Evolutionary conservation across 2,888 invertebrate species (phyloP).

Genomic region (Oxytorus armatus): DNA sequence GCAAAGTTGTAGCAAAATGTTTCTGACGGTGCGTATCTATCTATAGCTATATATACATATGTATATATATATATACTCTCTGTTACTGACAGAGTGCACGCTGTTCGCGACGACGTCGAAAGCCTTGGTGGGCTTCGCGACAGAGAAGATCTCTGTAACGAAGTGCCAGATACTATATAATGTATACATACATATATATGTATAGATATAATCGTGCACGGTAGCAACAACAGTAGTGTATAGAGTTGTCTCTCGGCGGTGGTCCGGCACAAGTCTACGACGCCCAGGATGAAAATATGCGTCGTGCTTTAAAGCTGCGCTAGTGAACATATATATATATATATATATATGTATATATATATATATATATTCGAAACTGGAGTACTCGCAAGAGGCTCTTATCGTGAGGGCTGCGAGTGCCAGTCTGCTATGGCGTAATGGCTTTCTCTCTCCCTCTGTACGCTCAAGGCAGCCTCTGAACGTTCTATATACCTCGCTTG

Average conservation of each 20-base stretch:
- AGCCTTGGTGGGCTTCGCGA: constrained; percentile 35
- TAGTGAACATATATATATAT: constrained; percentile 11
- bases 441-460: no score
- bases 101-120: constrained; percentile 57
- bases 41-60: no score
- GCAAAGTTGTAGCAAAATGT: constrained; percentile 29
- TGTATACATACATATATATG: neutral
- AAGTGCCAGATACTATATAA: constrained; percentile 48
- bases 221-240: neutral
- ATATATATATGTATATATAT: neutral
- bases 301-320: constrained; percentile 61
- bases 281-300: constrained; percentile 60
- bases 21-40: neutral
- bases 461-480: constrained; percentile 21
- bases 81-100: constrained; percentile 63
- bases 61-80: constrained; percentile 6
- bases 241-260: constrained; percentile 25
- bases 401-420: constrained; percentile 47
- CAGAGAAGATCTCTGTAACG: constrained; percentile 44
- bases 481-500: constrained; percentile 28
- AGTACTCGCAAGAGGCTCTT: constrained; percentile 48
- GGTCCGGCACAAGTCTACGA: constrained; percentile 41
- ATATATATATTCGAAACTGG: neutral
- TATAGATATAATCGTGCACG: constrained; percentile 1
- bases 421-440: constrained; percentile 50